Conservation (phyloP, 2,797 vertebrate genomes). For the Sebastes vulpes region DNA sequence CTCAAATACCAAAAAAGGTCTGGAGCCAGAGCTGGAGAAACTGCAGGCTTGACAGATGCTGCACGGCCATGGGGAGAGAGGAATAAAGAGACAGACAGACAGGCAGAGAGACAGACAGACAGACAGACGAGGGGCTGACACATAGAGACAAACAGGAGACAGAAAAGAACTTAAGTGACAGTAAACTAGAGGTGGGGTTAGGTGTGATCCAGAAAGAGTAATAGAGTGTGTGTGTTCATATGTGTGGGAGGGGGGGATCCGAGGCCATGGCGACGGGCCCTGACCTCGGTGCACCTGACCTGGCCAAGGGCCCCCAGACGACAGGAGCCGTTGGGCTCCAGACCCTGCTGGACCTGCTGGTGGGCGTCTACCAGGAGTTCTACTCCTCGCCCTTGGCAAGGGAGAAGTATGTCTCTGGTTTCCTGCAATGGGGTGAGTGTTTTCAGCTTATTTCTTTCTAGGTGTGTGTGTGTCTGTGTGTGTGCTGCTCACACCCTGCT, state of each 20-base stretch:
- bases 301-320: conserved; percentile 64
- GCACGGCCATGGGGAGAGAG: conserved; percentile 32
- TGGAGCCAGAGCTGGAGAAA: conserved; percentile 67
- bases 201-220: conserved; percentile 10
- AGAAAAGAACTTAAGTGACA: conserved; percentile 12
- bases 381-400: conserved; percentile 79
- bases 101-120: conserved; percentile 5
- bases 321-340: conserved; percentile 85
- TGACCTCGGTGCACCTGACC: conserved; percentile 67
- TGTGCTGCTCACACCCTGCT: neutral
- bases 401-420: conserved; percentile 88
- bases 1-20: conserved; percentile 81
- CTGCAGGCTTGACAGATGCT: conserved; percentile 66
- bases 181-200: neutral
- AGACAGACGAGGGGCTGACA: conserved; percentile 1
- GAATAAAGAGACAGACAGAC: conserved; percentile 13
- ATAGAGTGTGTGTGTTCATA: neutral
- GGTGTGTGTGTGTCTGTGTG: neutral
- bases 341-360: conserved; percentile 89
- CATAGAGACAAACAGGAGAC: conserved; percentile 16
- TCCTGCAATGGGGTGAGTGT: conserved; percentile 90
- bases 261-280: conserved; percentile 82
- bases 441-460: neutral
- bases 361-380: conserved; percentile 90
- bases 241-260: neutral